Base-by-base conservation (phyloP, 2,797 vertebrate genomes). In the Sebastes oblongus region DNA sequence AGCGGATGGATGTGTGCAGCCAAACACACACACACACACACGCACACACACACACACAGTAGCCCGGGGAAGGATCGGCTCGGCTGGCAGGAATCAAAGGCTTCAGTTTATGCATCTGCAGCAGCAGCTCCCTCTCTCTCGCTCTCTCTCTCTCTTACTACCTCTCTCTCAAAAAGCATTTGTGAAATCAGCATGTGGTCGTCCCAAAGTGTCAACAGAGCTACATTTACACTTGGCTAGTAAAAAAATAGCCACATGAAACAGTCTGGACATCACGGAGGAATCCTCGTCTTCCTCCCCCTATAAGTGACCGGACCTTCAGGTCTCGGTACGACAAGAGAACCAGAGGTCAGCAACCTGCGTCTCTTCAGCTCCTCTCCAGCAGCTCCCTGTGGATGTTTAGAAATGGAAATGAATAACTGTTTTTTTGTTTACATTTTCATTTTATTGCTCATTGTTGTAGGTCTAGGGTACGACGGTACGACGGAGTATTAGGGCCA, bases 1-100 rank as follows among this genome's bases (percentile, higher is more conserved):
- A 97, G 97, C 5, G 18, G 24, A 64, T 9, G 30, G 9, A 80
- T 36, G 34, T 12, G 34, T 36, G 34, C 34, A 12, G 34, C 39
- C 12, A 42, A 42, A 42, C 39, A 16, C 12, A 24, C 32, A 58
- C 42, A 34, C 67, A 24, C 59, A 46, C 66, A 36, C 69, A 56
- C 25, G 32, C 32, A 84, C 75, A 67, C 65, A 50, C 32, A 20
- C 5, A 55, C 50, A 10, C 27, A 22, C 25, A 50, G 3, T n/a
- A 42, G 70, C 75, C 80, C 2, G n/a, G 8, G 72, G 72, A 64
- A 4, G 61, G 69, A 78, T 66, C 42, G 42, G 76, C 42, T 16
- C 50, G 52, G 67, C 34, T 77, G 18, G 9, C 81, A 77, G 78
- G 78, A 79, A 78, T 62, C 42, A 78, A 59, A 77, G 58, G 69